Base-by-base conservation (phyloP, 2,113 vertebrate genomes). In the Cervus canadensis region DNA sequence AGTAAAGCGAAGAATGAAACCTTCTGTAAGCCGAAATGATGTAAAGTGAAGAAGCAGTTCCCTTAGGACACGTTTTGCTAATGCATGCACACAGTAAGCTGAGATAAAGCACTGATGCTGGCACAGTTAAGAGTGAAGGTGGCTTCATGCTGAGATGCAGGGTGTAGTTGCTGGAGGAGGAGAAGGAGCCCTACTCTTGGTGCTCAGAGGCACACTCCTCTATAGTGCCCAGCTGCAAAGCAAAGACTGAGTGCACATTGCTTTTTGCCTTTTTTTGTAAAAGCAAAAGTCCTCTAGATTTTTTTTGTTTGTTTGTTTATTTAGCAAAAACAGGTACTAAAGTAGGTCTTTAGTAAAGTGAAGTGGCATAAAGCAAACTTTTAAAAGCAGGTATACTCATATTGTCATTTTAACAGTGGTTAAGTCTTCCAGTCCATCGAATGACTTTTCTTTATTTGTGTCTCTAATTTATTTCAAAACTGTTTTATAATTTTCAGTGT, bases 381-480 rank as follows among this genome's bases (percentile, higher is more conserved):
- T 56, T 83, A 56, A 83, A 83, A 83, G 52, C 52, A 56, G 19
- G 33, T n/a, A 9, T 56, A 40, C 13, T 25, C n/a, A 54, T 83
- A 56, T 36, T 83, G 59, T 64, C 59, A 92, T 83, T 13, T 83
- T 83, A 81, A 62, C 56, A 83, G 14, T 54, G 59, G 81, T 92
- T 92, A 67, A 83, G 48, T 54, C n/a, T 83, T 83, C 78, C 26
- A 83, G 6, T 54, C n/a, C 19, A 1, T 83, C 48, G 12, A 28
- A 43, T 54, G n/a, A 64, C 28, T 57, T 67, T 36, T n/a, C 33
- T 50, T 28, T 91, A 26, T 79, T 36, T 81, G 57, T 81, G 56
- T 67, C 78, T 83, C n/a, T 25, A 25, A 92, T 67, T 67, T 67
- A 28, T 54, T 67, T 92, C 50, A 64, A 50, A 60, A 67, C 8